These are phyloP conservation scores for Conus ventricosus DNA, from an alignment of 1,140 invertebrate genomes.

Conservation along the genomic window DNA sequence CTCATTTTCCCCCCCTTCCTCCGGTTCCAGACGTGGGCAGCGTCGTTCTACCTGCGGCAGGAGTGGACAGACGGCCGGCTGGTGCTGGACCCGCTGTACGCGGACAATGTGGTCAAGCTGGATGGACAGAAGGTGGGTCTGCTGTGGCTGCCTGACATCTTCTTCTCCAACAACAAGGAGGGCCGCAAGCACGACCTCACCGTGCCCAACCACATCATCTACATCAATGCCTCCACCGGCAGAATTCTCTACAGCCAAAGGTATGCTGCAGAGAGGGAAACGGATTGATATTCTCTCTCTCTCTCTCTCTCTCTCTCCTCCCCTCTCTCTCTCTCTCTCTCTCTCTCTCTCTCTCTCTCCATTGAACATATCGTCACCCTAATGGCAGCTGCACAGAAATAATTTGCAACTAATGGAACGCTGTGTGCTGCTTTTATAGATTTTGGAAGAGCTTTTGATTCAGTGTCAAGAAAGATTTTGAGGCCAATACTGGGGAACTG, in stretches of 20 bases:
- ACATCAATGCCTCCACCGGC: not conserved
- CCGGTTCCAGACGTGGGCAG: conserved; percentile 78
- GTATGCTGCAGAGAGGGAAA: not conserved
- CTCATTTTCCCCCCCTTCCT: too few species aligned
- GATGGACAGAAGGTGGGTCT: not conserved
- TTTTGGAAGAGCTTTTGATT: too few species aligned
- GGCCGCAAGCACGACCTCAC: conserved; percentile 1
- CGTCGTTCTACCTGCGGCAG: conserved; percentile 35
- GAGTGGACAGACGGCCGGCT: conserved; percentile 36
- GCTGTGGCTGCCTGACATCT: conserved; percentile 41
- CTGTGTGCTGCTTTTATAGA: too few species aligned
- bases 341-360: too few species aligned
- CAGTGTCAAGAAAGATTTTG: too few species aligned
- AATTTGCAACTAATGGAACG: too few species aligned
- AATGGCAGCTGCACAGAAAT: too few species aligned
- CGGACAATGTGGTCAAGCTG: conserved; percentile 75
- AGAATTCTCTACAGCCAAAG: conserved; percentile 11
- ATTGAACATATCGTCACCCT: too few species aligned
- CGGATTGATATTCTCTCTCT: too few species aligned
- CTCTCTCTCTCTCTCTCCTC: too few species aligned
- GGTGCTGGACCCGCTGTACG: conserved; percentile 74
- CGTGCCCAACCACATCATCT: not conserved
- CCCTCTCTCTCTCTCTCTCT: too few species aligned
- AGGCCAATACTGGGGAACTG: too few species aligned
- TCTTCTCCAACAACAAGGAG: conserved; percentile 32